Percentiles rank a stretch among this genome's conserved stretches.
Evolutionary conservation across 1,140 invertebrate species (phyloP).

Genomic region (Chelonus insularis): DNA sequence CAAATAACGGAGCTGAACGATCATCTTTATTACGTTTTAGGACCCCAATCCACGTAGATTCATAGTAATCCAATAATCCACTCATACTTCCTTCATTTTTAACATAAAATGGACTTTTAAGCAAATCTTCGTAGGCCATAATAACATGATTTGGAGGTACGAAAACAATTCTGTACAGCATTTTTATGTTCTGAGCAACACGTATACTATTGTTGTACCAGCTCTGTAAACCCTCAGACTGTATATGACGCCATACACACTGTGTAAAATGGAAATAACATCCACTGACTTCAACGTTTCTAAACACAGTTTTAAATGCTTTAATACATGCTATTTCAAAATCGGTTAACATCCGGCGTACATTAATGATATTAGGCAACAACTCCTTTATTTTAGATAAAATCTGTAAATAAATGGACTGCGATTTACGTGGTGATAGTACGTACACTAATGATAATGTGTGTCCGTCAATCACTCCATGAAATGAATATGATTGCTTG

Average conservation of each 20-base stretch:
- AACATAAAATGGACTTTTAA: constrained; percentile 4
- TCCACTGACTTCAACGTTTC: neutral
- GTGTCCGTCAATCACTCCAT: neutral
- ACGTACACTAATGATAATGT: neutral
- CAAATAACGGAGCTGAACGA: neutral
- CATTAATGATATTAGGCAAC: neutral
- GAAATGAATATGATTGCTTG: neutral
- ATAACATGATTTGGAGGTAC: neutral
- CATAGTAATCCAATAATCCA: neutral
- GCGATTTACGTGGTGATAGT: neutral
- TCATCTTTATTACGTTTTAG: neutral
- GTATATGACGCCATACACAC: constrained; percentile 17
- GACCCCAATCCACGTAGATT: neutral
- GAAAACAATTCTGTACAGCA: neutral
- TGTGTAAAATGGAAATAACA: constrained; percentile 26
- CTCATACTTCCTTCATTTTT: neutral
- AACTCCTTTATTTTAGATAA: neutral
- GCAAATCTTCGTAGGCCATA: neutral
- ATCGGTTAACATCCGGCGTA: constrained; percentile 11
- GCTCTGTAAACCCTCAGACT: constrained; percentile 17
- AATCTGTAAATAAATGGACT: neutral
- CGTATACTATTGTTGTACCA: constrained; percentile 2
- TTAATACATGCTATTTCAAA: constrained; percentile 23
- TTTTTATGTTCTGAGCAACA: neutral
- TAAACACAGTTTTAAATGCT: constrained; percentile 10